Conservation (phyloP, 2,797 vertebrate genomes). For the Mareca penelope region DNA sequence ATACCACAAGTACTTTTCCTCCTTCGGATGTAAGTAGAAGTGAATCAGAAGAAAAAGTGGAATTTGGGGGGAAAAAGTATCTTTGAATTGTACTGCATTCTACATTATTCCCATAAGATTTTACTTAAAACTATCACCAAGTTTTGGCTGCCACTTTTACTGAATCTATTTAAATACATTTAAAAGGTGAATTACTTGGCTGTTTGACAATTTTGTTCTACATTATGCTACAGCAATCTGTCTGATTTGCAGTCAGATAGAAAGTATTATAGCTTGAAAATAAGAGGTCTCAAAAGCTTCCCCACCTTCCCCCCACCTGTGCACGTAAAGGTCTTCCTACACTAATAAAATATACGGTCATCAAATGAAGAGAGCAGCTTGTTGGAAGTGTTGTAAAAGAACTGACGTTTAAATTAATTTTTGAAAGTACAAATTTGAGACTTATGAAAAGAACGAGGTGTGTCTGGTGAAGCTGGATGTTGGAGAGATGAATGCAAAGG, state of each 20-base stretch:
- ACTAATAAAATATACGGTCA: neutral
- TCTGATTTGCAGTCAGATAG: neutral
- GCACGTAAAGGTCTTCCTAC: neutral
- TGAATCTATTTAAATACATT: neutral
- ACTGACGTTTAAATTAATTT: neutral
- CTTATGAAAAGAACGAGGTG: neutral
- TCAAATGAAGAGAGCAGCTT: neutral
- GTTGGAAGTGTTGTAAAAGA: neutral
- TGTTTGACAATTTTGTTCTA: neutral
- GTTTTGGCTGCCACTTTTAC: neutral
- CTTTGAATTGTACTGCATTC: neutral
- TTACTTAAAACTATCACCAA: neutral
- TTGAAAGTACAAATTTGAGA: neutral
- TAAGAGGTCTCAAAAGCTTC: neutral
- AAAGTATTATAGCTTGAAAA: neutral
- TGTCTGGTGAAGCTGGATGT: neutral
- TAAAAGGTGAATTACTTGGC: slow-evolving; percentile 7
- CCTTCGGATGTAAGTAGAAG: neutral
- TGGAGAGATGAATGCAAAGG: neutral
- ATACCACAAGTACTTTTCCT: neutral
- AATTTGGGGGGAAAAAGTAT: neutral
- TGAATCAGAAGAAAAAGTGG: neutral
- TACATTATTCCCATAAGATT: neutral
- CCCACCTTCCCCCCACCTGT: neutral
- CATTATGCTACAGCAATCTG: neutral